These are phyloP conservation scores for Drosophila borborema DNA, from an alignment of 2,888 invertebrate species.

Conservation along the genomic window DNA sequence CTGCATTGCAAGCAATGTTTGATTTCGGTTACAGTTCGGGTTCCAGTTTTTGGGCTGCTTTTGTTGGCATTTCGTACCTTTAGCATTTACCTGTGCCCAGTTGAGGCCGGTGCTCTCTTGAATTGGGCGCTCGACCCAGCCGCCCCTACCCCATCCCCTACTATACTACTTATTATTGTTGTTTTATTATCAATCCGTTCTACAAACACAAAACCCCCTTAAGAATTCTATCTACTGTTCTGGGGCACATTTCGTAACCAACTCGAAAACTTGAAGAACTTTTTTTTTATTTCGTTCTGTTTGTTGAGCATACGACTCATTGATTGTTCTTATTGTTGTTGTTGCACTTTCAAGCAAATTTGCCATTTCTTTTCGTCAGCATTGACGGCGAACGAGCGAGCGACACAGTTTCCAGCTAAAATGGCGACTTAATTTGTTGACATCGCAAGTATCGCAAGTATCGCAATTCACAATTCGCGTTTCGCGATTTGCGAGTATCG, in stretches of 20 bases:
- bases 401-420: constrained; percentile 77
- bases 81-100: constrained; percentile 67
- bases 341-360: constrained; percentile 52
- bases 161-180: constrained; percentile 15
- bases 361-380: constrained; percentile 59
- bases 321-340: constrained; percentile 5
- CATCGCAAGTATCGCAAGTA: constrained; percentile 56
- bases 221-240: constrained; percentile 33
- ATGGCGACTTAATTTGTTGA: constrained; percentile 76
- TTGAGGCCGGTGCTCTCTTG: constrained; percentile 63
- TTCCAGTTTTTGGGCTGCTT: constrained; percentile 62
- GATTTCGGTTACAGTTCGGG: constrained; percentile 35
- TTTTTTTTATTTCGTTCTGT: constrained; percentile 15
- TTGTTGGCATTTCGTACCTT: constrained; percentile 57
- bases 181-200: constrained; percentile 61
- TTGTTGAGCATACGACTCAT: constrained; percentile 29
- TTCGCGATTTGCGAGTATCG: constrained; percentile 30
- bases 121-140: constrained; percentile 59
- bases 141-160: constrained; percentile 1
- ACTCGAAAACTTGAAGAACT: constrained; percentile 5
- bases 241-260: constrained; percentile 59
- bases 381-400: neutral
- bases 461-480: constrained; percentile 20
- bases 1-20: constrained; percentile 63
- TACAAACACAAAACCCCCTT: constrained; percentile 44